Evolutionary conservation across 2,888 invertebrate genomes (phyloP).

Genomic region (Hyposoter dolosus): DNA sequence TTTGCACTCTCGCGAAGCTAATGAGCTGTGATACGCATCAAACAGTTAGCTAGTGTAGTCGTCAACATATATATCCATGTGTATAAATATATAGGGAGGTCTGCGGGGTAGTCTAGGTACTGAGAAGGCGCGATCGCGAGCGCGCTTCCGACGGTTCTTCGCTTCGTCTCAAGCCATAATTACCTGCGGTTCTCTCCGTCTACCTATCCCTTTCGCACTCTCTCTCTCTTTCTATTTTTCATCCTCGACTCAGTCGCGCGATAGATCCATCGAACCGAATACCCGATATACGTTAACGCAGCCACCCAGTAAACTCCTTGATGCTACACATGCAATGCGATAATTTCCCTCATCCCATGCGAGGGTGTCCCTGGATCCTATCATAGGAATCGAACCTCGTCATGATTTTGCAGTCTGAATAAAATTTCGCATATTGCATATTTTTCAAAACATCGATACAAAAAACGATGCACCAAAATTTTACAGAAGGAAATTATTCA

Average conservation of each 20-base stretch:
- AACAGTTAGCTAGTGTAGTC: conserved; percentile 75
- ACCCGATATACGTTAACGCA: conserved; percentile 57
- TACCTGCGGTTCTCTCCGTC: conserved; percentile 50
- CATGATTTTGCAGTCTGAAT: too few species aligned
- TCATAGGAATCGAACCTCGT: too few species aligned
- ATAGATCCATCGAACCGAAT: conserved; percentile 67
- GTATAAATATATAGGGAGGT: conserved; percentile 15
- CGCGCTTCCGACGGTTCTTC: conserved; percentile 74
- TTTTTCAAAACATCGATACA: too few species aligned
- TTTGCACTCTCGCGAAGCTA: conserved; percentile 82
- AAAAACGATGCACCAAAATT: too few species aligned
- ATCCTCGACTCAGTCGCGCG: conserved; percentile 39
- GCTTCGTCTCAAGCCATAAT: conserved; percentile 68
- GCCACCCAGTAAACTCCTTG: conserved; percentile 59
- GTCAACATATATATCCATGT: conserved; percentile 15
- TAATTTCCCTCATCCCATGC: background rate
- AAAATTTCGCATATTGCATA: too few species aligned
- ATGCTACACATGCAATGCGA: background rate
- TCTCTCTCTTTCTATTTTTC: conserved; percentile 1
- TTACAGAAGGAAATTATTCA: too few species aligned
- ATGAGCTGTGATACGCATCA: conserved; percentile 84
- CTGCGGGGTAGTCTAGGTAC: conserved; percentile 43
- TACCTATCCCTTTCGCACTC: background rate
- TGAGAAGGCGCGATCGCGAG: conserved; percentile 63
- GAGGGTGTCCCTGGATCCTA: background rate